Evolutionary conservation across 30 jellyfish, hydroid and myxozoan species (phyloP).

Genomic region (Aurelia coerulea): DNA sequence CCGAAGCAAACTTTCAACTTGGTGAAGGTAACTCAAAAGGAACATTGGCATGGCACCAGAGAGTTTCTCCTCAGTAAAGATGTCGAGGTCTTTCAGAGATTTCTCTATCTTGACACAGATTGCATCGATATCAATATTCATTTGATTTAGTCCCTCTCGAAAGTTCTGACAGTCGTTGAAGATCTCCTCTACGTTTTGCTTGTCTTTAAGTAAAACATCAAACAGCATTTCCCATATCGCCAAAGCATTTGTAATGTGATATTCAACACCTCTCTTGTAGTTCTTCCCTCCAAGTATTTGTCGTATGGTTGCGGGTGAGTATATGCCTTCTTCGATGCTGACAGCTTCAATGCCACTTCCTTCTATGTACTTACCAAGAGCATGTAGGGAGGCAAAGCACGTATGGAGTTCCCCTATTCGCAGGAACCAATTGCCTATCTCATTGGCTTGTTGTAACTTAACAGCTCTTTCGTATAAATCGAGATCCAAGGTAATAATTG

Average conservation of each 20-base stretch:
- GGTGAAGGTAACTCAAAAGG: too few relatives aligned
- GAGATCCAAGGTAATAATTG: constrained; percentile 41
- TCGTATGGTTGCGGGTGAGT: constrained; percentile 34
- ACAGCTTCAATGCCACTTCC: constrained; percentile 30
- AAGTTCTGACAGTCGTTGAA: too few relatives aligned
- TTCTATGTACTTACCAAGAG: constrained; percentile 23
- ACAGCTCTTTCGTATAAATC: constrained; percentile 42
- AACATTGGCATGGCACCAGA: too few relatives aligned
- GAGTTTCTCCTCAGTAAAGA: too few relatives aligned
- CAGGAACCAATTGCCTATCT: constrained; percentile 18
- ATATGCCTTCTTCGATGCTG: constrained; percentile 15
- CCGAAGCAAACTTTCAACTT: constrained; percentile 24
- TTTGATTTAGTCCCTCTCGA: too few relatives aligned
- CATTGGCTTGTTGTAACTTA: constrained; percentile 18
- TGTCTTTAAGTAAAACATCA: background rate
- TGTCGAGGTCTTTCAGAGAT: too few relatives aligned
- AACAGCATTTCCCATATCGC: constrained; percentile 27
- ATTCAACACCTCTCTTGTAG: constrained; percentile 37
- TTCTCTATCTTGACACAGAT: too few relatives aligned
- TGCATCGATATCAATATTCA: too few relatives aligned
- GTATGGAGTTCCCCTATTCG: constrained; percentile 25
- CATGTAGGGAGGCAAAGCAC: constrained; percentile 51
- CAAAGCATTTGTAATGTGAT: constrained; percentile 42
- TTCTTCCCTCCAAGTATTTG: constrained; percentile 26
- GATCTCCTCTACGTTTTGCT: too few relatives aligned